These are phyloP conservation scores for Hepsetus odoe DNA, from an alignment of 2,113 vertebrate genomes.

Conservation along the genomic window DNA sequence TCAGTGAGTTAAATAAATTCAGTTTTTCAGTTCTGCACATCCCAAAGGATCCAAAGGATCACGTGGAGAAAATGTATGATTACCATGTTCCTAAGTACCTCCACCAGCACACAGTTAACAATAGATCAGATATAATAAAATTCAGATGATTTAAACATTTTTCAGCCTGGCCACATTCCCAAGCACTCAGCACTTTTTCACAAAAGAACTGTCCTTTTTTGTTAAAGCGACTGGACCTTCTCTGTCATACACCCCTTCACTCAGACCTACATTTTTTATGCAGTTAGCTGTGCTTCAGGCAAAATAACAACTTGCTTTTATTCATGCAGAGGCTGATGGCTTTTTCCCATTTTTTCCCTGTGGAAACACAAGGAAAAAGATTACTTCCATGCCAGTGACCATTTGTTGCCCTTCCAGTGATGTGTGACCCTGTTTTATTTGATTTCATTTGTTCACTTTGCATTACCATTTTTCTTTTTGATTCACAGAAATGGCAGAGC, in stretches of 20 bases:
- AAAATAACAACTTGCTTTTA: conserved; percentile 78
- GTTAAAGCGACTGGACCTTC: conserved; percentile 75
- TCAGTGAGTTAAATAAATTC: conserved; percentile 40
- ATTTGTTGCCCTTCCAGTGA: conserved; percentile 82
- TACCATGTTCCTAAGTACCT: conserved; percentile 46
- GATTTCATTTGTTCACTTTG: conserved; percentile 80
- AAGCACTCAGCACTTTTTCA: conserved; percentile 74
- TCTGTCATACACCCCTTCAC: conserved; percentile 68
- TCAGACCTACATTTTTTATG: conserved; percentile 69
- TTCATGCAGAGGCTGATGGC: conserved; percentile 65
- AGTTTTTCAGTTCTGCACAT: conserved; percentile 11
- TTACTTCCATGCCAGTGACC: conserved; percentile 79
- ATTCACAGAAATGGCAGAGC: conserved; percentile 69
- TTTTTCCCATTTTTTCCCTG: conserved; percentile 65
- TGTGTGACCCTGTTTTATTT: conserved; percentile 83
- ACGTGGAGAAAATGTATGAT: conserved; percentile 44
- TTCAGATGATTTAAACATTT: conserved; percentile 63
- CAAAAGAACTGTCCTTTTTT: conserved; percentile 79
- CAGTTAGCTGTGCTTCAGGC: conserved; percentile 75
- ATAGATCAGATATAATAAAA: conserved; percentile 67
- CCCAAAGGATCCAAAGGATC: conserved; percentile 38
- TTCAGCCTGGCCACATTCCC: conserved; percentile 59
- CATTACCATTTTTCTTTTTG: conserved; percentile 75
- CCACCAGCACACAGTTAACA: conserved; percentile 45
- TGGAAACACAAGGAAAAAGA: conserved; percentile 69